A percentile compares a stretch with the other conserved stretches of the same genome.
phyloP scores from a whole-genome alignment of 2,113 vertebrate genomes.

The Nansenia antarctica region DNA sequence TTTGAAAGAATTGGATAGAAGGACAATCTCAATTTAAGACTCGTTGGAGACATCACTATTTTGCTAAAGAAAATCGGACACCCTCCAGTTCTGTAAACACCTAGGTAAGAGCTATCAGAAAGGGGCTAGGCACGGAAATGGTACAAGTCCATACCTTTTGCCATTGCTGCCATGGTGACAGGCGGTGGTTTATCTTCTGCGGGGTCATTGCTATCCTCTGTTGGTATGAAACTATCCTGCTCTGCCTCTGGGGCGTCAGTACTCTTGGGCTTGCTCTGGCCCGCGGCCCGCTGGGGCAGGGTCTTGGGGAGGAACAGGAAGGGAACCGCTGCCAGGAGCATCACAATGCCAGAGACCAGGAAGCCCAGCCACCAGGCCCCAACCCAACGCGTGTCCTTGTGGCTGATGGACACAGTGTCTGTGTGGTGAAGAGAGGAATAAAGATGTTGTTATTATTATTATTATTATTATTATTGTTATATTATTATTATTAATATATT shows the following conservation, averaged over 20 bases:
- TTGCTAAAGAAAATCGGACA: not conserved
- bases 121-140: not conserved
- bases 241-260: conserved; percentile 45
- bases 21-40: not conserved
- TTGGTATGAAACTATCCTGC: conserved; percentile 69
- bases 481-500: too few species aligned
- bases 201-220: conserved; percentile 39
- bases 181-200: conserved; percentile 55
- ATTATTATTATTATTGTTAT: too few species aligned
- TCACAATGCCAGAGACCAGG: conserved; percentile 80
- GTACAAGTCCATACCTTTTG: conserved; percentile 73
- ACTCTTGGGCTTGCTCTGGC: conserved; percentile 25
- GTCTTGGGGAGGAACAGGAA: conserved; percentile 93
- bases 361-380: conserved; percentile 98
- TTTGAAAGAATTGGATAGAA: not conserved
- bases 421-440: conserved; percentile 5
- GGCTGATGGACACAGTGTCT: conserved; percentile 83
- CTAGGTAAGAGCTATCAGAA: not conserved
- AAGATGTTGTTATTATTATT: not conserved
- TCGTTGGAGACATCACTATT: not conserved
- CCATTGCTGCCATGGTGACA: conserved; percentile 75
- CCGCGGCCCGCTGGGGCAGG: conserved; percentile 72
- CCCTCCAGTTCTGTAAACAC: not conserved
- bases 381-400: conserved; percentile 90
- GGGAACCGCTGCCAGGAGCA: conserved; percentile 83